phyloP scores from a whole-genome alignment of 2,797 vertebrate genomes.

The Muraenolepis orangiensis region DNA sequence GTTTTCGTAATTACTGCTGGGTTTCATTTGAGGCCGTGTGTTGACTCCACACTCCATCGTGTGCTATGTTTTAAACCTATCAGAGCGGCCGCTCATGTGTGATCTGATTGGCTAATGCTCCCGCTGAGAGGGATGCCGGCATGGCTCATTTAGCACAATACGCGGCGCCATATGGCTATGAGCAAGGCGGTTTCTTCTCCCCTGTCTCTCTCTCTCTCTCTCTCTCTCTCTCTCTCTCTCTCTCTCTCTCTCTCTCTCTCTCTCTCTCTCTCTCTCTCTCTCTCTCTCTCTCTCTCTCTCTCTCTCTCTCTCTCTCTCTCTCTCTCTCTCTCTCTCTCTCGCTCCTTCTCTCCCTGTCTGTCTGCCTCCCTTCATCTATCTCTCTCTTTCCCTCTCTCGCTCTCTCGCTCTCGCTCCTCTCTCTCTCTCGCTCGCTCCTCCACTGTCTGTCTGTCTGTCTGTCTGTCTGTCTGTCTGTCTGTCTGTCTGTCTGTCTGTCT shows the following conservation, averaged over 20 bases:
- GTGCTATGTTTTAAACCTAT: slow-evolving; percentile 61
- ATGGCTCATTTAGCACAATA: slow-evolving; percentile 70
- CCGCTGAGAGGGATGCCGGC: slow-evolving; percentile 59
- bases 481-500: slow-evolving; percentile 8
- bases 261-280: neutral
- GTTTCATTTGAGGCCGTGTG: slow-evolving; percentile 40
- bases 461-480: slow-evolving; percentile 22
- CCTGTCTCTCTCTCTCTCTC: neutral
- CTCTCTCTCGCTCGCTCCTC: neutral
- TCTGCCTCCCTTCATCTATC: neutral
- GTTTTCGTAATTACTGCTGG: slow-evolving; percentile 1
- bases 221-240: slow-evolving; percentile 20
- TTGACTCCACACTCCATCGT: slow-evolving; percentile 54
- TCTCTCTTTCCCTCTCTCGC: slow-evolving; percentile 27
- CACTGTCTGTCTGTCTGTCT: no score
- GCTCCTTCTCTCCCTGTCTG: neutral
- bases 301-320: neutral
- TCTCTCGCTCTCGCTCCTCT: neutral
- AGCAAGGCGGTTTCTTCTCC: slow-evolving; percentile 36
- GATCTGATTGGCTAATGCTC: slow-evolving; percentile 57
- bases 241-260: slow-evolving; percentile 17
- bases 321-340: slow-evolving; percentile 28
- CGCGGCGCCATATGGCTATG: slow-evolving; percentile 69
- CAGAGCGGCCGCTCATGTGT: slow-evolving; percentile 61
- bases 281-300: slow-evolving; percentile 29